Evolutionary conservation across 2,113 vertebrate species (phyloP).

Genomic region (Microcebus ravelobensis): DNA sequence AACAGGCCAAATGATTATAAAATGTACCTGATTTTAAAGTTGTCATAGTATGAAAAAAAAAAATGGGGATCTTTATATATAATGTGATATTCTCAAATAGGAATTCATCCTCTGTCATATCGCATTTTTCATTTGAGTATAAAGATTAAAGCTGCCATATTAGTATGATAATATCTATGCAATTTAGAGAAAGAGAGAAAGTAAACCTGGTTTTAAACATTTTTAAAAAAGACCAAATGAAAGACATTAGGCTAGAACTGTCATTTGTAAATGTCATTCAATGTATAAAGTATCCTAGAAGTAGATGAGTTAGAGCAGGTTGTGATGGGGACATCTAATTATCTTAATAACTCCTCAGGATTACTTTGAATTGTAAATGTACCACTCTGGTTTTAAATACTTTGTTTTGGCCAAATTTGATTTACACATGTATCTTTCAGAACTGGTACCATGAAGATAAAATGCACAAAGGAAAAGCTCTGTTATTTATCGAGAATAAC

Average conservation of each 20-base stretch:
- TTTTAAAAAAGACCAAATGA: not conserved
- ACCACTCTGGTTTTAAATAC: not conserved
- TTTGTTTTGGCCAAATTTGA: not conserved
- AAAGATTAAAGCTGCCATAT: not conserved
- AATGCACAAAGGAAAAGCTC: no score
- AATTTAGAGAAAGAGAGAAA: not conserved
- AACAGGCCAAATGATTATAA: not conserved
- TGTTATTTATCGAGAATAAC: not conserved
- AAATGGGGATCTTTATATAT: not conserved
- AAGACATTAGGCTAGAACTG: not conserved
- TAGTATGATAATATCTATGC: not conserved
- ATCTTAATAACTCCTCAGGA: not conserved
- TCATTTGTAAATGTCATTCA: constrained; percentile 36
- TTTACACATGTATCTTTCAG: not conserved
- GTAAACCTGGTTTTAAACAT: not conserved
- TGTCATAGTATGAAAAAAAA: not conserved
- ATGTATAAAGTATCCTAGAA: constrained; percentile 22
- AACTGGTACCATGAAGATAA: not conserved
- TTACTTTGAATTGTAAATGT: not conserved
- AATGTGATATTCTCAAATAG: not conserved
- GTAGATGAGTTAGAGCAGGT: not conserved
- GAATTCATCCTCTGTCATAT: not conserved
- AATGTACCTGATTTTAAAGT: not conserved
- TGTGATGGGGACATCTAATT: not conserved
- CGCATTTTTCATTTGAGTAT: not conserved